These are phyloP conservation scores for Galbula dea DNA, from an alignment of 2,113 vertebrate species.

Conservation along the genomic window DNA sequence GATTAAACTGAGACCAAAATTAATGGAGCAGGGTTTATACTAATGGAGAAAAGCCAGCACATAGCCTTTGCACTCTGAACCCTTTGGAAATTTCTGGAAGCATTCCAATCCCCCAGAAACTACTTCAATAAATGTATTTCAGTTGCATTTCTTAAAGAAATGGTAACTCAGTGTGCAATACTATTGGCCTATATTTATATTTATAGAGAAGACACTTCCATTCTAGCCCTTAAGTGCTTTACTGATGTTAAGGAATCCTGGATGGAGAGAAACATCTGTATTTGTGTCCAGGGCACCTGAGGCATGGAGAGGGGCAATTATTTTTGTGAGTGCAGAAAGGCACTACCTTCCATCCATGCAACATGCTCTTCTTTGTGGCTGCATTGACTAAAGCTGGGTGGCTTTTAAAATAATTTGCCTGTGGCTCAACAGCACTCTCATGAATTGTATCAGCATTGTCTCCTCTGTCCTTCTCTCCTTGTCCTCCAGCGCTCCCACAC, in stretches of 20 bases:
- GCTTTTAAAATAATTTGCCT: background rate
- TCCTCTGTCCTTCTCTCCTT: background rate
- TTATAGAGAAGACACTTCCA: background rate
- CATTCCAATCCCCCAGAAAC: background rate
- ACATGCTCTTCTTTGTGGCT: background rate
- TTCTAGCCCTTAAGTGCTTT: background rate
- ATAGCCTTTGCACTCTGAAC: background rate
- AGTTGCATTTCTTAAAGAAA: background rate
- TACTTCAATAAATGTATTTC: background rate
- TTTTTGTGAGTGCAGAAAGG: background rate
- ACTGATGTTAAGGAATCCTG: background rate
- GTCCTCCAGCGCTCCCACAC: background rate
- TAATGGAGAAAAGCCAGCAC: background rate
- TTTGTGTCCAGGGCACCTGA: background rate
- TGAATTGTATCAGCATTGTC: background rate
- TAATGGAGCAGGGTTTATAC: background rate
- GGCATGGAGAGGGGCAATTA: background rate
- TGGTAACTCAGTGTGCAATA: background rate
- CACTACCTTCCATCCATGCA: background rate
- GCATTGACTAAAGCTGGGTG: background rate
- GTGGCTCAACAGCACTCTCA: background rate
- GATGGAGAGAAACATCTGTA: background rate
- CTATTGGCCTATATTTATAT: background rate
- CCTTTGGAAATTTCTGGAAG: background rate
- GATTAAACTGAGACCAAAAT: background rate